Percentiles rank a stretch among this genome's conserved stretches.
These are phyloP conservation scores for Rhizoglyphus robini DNA, from an alignment of 1,140 invertebrate genomes.

Conservation along the genomic window DNA sequence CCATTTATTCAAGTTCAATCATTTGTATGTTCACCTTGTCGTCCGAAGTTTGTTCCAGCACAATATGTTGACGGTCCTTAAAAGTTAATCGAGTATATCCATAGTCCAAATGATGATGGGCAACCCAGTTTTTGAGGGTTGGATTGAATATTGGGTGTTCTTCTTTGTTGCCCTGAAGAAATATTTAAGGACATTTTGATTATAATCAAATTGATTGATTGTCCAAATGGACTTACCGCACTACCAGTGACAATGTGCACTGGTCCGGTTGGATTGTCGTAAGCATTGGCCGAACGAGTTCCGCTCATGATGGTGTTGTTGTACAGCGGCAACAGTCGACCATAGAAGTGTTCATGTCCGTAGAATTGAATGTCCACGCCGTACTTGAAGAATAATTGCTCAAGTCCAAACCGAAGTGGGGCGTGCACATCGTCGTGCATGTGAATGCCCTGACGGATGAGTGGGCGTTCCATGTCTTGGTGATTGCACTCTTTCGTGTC, in stretches of 20 bases:
- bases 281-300: slow-evolving; percentile 50
- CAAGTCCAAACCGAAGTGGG: slow-evolving; percentile 43
- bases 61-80: slow-evolving; percentile 69
- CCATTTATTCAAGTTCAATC: background rate
- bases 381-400: slow-evolving; percentile 57
- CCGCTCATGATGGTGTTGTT: slow-evolving; percentile 65
- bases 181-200: background rate
- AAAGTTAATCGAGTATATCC: slow-evolving; percentile 74
- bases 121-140: slow-evolving; percentile 52
- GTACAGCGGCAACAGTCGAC: slow-evolving; percentile 82
- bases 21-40: background rate
- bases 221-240: slow-evolving; percentile 18
- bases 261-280: slow-evolving; percentile 70
- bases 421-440: background rate
- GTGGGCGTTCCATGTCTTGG: background rate
- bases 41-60: slow-evolving; percentile 72
- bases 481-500: background rate
- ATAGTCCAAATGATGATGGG: slow-evolving; percentile 75
- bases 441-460: slow-evolving; percentile 26
- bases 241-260: slow-evolving; percentile 79
- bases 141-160: slow-evolving; percentile 12
- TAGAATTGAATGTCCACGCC: slow-evolving; percentile 90
- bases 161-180: slow-evolving; percentile 30
- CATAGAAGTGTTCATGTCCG: slow-evolving; percentile 93
- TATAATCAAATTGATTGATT: background rate